phyloP scores from a whole-genome alignment of 92 coral and sea anemone genomes.

The Porites divaricata region DNA sequence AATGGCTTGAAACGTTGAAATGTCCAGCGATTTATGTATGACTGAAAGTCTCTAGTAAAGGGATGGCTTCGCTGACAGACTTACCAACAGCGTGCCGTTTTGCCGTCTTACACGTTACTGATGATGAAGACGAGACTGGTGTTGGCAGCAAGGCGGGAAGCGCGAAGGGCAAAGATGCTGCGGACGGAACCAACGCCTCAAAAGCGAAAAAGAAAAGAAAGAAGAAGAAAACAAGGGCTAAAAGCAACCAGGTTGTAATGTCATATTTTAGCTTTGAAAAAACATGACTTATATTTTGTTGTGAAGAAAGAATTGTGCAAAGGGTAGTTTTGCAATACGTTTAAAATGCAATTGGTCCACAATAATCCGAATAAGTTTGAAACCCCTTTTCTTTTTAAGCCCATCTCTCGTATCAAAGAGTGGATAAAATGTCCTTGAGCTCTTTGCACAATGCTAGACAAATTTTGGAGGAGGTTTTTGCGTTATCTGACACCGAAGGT shows the following conservation, averaged over 20 bases:
- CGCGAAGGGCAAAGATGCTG: conserved; percentile 19
- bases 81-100: conserved; percentile 71
- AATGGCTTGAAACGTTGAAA: too few species aligned
- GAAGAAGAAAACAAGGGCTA: conserved; percentile 49
- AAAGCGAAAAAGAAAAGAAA: conserved; percentile 59
- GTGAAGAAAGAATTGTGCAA: background rate
- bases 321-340: background rate
- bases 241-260: conserved; percentile 41
- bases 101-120: conserved; percentile 73
- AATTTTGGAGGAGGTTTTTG: too few species aligned
- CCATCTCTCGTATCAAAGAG: too few species aligned
- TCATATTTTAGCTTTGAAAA: background rate
- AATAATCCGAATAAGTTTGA: too few species aligned
- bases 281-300: background rate
- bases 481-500: too few species aligned
- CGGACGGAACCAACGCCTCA: conserved; percentile 25
- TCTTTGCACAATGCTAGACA: too few species aligned
- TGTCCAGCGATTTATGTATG: background rate
- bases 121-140: conserved; percentile 56
- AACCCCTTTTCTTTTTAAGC: too few species aligned
- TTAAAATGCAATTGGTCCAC: background rate
- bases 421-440: too few species aligned
- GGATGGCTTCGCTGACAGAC: conserved; percentile 50
- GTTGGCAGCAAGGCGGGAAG: conserved; percentile 38
- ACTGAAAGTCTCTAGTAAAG: background rate